phyloP scores from a whole-genome alignment of 2,888 invertebrate genomes.

The Plusia festucae region DNA sequence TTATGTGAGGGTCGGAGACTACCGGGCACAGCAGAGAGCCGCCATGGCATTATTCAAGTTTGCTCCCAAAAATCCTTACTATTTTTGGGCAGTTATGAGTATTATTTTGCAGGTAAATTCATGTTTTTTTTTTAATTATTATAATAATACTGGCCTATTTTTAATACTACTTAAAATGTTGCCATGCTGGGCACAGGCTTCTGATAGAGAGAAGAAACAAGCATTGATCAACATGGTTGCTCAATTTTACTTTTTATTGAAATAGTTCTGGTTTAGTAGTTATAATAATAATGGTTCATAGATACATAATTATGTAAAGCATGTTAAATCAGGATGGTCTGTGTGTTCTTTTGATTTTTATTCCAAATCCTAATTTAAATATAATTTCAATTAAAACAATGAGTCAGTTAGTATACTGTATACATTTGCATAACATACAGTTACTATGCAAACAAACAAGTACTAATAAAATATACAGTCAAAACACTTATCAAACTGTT shows the following conservation, averaged over 20 bases:
- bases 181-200: too few species aligned
- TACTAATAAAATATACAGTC: not conserved
- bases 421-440: not conserved
- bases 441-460: not conserved
- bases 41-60: slow-evolving; percentile 97
- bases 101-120: slow-evolving; percentile 97
- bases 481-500: not conserved
- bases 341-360: not conserved
- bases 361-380: not conserved
- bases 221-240: too few species aligned
- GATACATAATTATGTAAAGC: too few species aligned
- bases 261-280: not conserved
- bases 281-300: too few species aligned
- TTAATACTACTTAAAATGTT: too few species aligned
- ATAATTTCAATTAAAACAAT: not conserved
- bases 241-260: too few species aligned
- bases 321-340: too few species aligned
- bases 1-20: slow-evolving; percentile 96
- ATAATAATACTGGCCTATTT: too few species aligned
- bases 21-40: slow-evolving; percentile 96
- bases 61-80: slow-evolving; percentile 98
- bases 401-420: not conserved
- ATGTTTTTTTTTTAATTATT: too few species aligned
- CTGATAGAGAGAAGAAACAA: too few species aligned
- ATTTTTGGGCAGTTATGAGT: slow-evolving; percentile 99